phyloP scores from a whole-genome alignment of 2,113 vertebrate species.

The Choloepus hoffmanni region DNA sequence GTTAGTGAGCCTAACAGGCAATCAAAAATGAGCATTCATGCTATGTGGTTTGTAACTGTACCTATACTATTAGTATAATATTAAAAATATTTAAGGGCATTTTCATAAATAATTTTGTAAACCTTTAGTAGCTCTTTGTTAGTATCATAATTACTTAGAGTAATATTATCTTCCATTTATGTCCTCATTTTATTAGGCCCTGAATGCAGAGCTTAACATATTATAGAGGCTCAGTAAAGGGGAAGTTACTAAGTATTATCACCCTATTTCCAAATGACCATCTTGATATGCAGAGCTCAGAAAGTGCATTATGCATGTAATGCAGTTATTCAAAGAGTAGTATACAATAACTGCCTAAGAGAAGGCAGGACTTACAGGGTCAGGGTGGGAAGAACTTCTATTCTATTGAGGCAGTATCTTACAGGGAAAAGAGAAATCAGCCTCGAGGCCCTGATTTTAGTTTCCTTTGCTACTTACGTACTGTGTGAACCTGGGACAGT shows the following conservation, averaged over 20 bases:
- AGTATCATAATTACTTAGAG: neutral
- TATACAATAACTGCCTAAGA: neutral
- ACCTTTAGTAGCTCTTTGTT: neutral
- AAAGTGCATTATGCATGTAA: fast-evolving
- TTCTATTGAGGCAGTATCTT: neutral
- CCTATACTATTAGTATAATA: neutral
- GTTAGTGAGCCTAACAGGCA: neutral
- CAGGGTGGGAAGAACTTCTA: neutral
- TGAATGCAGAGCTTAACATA: neutral
- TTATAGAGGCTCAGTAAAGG: neutral
- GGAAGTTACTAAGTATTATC: neutral
- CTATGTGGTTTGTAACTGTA: neutral
- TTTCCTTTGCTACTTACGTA: neutral
- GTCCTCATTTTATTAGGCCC: neutral
- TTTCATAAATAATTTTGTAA: slow-evolving; percentile 50
- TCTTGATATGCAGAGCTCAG: neutral
- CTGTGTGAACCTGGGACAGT: neutral
- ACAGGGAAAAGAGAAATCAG: neutral
- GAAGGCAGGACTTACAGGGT: neutral
- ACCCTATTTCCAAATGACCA: neutral
- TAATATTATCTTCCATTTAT: neutral
- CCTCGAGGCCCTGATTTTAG: neutral
- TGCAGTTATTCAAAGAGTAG: neutral
- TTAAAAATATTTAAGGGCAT: neutral
- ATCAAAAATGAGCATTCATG: neutral